Evolutionary conservation across 2,113 vertebrate genomes (phyloP), one percentile per base, ranked within the genome.

Genomic region (Bubo scandiacus): DNA sequence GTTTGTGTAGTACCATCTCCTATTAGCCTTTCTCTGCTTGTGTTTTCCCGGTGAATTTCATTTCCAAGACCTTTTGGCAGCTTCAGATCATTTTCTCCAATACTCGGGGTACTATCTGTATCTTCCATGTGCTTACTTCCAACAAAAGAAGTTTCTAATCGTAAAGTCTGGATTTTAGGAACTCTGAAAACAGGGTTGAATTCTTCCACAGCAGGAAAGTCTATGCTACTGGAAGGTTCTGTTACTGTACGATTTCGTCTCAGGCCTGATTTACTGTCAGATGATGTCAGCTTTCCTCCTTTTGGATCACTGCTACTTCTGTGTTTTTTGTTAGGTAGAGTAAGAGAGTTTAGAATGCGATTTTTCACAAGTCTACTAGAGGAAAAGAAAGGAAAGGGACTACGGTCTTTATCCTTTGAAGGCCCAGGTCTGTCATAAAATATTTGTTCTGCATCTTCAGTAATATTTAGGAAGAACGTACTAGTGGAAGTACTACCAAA

Each of bases 251-350:
- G 97, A 96, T 99, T 99, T 87, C 99, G 97, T 79, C 99, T 98
- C 93, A 98, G 97, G 30, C 97, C 98, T 5, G 97, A 97, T 91
- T 99, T 99, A 86, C 96, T 98, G 49, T 99, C 99, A 51, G 98
- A 98, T 3, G 98, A 98, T 5, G 98, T 96, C 51, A 98, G 59
- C 80, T 99, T 99, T 88, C 97, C 98, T 54, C 98, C 98, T 98
- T 99, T 99, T 52, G 98, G 98, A 97, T 99, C 99, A 79, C 99
- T 99, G 93, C 99, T 99, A 92, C 99, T 99, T 81, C 99, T 99
- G 23, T 99, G 98, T 79, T 99, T 99, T 98, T 99, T 99, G 97
- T 99, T 99, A 27, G 99, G 99, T 12, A 99, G 98, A 55, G 99
- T 99, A 81, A 99, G 98, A 5, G 99, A 99, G 96, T 99, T 99